Conservation (phyloP, 2,797 vertebrate species). For the Aulostomus chinensis region DNA sequence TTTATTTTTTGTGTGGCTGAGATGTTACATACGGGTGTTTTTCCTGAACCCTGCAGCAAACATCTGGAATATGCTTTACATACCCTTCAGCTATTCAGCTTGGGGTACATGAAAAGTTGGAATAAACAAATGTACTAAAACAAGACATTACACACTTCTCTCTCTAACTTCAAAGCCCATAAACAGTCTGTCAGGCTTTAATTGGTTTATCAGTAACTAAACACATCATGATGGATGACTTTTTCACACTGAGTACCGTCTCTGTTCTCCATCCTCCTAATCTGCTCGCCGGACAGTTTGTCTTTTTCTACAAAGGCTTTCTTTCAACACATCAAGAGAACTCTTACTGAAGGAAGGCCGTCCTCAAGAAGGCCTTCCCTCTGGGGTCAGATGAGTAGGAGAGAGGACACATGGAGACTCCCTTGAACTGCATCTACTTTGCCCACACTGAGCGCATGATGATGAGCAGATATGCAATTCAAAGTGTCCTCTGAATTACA, state of each 20-base stretch:
- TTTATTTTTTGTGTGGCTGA: no score
- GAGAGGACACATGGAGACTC: slow-evolving; percentile 23
- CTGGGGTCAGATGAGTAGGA: slow-evolving; percentile 40
- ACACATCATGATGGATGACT: slow-evolving; percentile 46
- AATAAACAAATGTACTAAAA: slow-evolving; percentile 14
- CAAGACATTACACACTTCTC: slow-evolving; percentile 8
- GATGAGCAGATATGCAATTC: slow-evolving; percentile 25
- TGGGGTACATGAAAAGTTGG: slow-evolving; percentile 13
- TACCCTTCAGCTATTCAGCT: no score
- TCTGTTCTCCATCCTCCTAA: slow-evolving; percentile 42
- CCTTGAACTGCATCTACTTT: slow-evolving; percentile 9
- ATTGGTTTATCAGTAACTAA: slow-evolving; percentile 44
- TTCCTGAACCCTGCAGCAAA: neutral
- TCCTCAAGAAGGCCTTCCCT: slow-evolving; percentile 28
- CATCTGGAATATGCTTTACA: neutral
- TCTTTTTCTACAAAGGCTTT: slow-evolving; percentile 46
- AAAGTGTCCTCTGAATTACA: slow-evolving; percentile 6
- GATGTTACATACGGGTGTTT: neutral
- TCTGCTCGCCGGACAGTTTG: slow-evolving; percentile 23
- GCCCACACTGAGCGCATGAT: slow-evolving; percentile 19
- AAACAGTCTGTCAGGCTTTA: slow-evolving; percentile 29
- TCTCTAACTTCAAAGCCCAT: slow-evolving; percentile 3
- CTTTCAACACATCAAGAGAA: slow-evolving; percentile 38
- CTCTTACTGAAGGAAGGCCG: slow-evolving; percentile 16
- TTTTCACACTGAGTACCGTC: slow-evolving; percentile 20